Evolutionary conservation across 2,113 vertebrate genomes (phyloP).

Genomic region (Hyaena hyaena): DNA sequence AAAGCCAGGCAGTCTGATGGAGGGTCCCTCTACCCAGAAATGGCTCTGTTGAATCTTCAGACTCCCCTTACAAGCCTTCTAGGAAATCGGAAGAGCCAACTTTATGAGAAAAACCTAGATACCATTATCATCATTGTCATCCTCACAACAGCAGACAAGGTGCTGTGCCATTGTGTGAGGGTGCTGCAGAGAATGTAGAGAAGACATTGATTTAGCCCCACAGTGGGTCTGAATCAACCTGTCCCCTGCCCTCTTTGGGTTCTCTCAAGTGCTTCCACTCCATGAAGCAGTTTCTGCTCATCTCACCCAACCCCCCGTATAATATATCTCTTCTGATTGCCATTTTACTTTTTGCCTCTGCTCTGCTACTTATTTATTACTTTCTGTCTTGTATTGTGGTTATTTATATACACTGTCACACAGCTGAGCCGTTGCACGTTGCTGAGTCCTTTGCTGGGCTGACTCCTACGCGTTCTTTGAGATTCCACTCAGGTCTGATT

Average conservation of each 20-base stretch:
- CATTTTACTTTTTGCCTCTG: constrained; percentile 39
- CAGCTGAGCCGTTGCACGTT: constrained; percentile 40
- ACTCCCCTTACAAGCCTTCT: neutral
- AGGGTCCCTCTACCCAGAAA: neutral
- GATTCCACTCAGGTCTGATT: constrained; percentile 17
- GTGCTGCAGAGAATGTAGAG: neutral
- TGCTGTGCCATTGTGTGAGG: neutral
- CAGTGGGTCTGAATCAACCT: neutral
- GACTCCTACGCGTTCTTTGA: constrained; percentile 32
- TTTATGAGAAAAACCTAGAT: neutral
- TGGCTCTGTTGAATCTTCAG: neutral
- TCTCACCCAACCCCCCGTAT: neutral
- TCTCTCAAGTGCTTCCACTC: neutral
- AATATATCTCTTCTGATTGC: constrained; percentile 23
- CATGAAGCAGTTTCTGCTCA: neutral
- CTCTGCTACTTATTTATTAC: constrained; percentile 50
- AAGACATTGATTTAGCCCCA: neutral
- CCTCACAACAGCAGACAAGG: neutral
- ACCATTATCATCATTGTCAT: neutral
- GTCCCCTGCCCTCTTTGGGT: neutral
- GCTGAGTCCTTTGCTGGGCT: constrained; percentile 50
- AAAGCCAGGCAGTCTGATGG: neutral
- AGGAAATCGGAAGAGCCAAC: neutral
- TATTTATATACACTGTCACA: constrained; percentile 66
- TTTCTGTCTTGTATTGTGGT: constrained; percentile 14